These are phyloP conservation scores for Esox niger DNA, from an alignment of 2,113 vertebrate genomes.

Conservation along the genomic window DNA sequence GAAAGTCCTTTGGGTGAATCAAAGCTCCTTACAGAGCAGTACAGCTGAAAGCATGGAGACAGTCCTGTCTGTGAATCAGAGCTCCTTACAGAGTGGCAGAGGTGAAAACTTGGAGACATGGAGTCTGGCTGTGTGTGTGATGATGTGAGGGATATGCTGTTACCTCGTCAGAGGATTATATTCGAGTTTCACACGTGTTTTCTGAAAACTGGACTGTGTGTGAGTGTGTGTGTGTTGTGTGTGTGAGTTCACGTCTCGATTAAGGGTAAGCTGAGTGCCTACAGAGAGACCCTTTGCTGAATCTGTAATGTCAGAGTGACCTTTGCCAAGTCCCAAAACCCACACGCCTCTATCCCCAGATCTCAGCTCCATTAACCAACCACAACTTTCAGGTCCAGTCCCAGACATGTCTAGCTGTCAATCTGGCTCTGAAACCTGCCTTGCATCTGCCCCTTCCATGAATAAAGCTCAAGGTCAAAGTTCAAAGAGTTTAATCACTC, in stretches of 20 bases:
- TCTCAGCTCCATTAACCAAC: constrained; percentile 7
- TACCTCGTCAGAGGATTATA: constrained; percentile 30
- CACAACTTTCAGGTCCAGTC: constrained; percentile 4
- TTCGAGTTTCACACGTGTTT: constrained; percentile 27
- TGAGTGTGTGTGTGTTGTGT: neutral
- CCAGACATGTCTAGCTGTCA: constrained; percentile 20
- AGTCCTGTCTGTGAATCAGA: constrained; percentile 15
- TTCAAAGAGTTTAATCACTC: constrained; percentile 53
- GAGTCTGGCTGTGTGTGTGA: neutral
- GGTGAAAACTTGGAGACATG: too few relatives aligned
- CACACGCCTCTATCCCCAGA: neutral
- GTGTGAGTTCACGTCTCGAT: constrained; percentile 1
- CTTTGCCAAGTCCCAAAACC: constrained; percentile 30
- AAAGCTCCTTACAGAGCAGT: neutral
- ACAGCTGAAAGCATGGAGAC: too few relatives aligned
- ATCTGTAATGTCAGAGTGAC: constrained; percentile 35
- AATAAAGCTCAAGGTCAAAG: constrained; percentile 55
- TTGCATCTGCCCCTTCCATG: constrained; percentile 43
- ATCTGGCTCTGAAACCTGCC: constrained; percentile 21
- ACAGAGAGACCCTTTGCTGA: constrained; percentile 19
- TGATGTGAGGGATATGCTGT: neutral
- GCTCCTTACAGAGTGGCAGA: too few relatives aligned
- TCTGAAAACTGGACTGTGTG: constrained; percentile 19
- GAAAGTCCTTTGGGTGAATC: constrained; percentile 23
- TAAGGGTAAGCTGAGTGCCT: constrained; percentile 7